Evolutionary conservation across 2,797 vertebrate genomes (phyloP), one percentile per base, ranked within the genome.

Genomic region (Protosalanx chinensis): DNA sequence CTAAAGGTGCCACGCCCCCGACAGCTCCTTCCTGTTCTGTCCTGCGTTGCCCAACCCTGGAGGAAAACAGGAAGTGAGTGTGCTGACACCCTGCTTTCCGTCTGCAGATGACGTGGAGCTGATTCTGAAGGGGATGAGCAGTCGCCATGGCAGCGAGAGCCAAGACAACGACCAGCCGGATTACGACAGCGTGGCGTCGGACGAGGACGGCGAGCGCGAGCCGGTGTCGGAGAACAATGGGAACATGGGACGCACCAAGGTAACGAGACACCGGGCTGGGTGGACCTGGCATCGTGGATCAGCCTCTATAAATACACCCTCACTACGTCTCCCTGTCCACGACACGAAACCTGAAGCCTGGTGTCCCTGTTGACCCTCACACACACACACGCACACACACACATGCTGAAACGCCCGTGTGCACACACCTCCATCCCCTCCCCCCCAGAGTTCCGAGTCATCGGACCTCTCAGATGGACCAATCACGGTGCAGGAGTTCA

Each of bases 181-280:
- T 84, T 99, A 99, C 1, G 97, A 99, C 90, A 99, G 97, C 0
- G 98, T 99, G 76, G 97, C 98, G 0, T 99, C 97, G 2, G 98
- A 99, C 67, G 98, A 99, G 84, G 98, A 99, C 74, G 93, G 92
- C 0, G 95, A 96, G 35, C 89, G 93, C 46, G 97, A 97, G 75
- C 88, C 90, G 3, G 85, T 87, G 5, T 88, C 93, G 37, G 88
- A 89, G 73, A 96, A 96, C 88, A 93, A 92, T 20, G 89, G 88
- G 75, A 96, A 94, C 79, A 93, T 94, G 0, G 90, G 88, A 64
- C 90, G 96, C 72, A 94, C 96, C 81, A 99, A 98, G 95, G 97
- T 98, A 78, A 46, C 3, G 13, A 2, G 18, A 20, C 46, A 23
- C 61, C 6, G 3, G 33, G 8, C 4, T 27, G 23, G 23, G 23